Conservation (phyloP, 2,888 invertebrate genomes). For the Automeris io region DNA sequence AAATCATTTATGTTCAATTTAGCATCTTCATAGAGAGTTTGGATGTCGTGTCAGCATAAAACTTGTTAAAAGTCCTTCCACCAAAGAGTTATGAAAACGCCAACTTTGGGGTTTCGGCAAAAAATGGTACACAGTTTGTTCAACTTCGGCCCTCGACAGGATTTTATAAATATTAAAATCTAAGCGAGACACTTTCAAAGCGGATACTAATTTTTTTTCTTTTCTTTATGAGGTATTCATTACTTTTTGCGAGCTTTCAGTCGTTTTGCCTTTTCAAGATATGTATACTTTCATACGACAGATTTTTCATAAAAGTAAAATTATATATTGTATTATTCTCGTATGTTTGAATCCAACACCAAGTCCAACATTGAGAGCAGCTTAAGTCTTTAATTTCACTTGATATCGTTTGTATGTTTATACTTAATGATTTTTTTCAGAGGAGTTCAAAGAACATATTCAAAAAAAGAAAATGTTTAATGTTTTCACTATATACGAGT, state of each 20-base stretch:
- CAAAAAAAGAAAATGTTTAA: too few species aligned
- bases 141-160: slow-evolving; percentile 54
- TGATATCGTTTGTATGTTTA: too few species aligned
- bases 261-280: slow-evolving; percentile 3
- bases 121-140: slow-evolving; percentile 48
- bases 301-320: too few species aligned
- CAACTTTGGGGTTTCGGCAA: slow-evolving; percentile 56
- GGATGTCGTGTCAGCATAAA: slow-evolving; percentile 55
- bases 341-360: neutral
- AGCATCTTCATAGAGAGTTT: slow-evolving; percentile 16
- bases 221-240: slow-evolving; percentile 41
- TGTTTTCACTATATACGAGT: too few species aligned
- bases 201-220: slow-evolving; percentile 45
- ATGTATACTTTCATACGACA: neutral
- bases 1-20: slow-evolving; percentile 21
- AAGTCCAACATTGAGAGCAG: too few species aligned
- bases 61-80: slow-evolving; percentile 57
- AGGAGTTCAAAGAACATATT: too few species aligned
- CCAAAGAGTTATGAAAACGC: slow-evolving; percentile 67
- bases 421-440: too few species aligned
- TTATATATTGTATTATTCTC: neutral
- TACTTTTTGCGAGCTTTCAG: slow-evolving; percentile 26
- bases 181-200: slow-evolving; percentile 46
- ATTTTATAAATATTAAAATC: slow-evolving; percentile 65
- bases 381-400: too few species aligned